Conservation (phyloP, 2,113 vertebrate genomes). For the Apaloderma vittatum region DNA sequence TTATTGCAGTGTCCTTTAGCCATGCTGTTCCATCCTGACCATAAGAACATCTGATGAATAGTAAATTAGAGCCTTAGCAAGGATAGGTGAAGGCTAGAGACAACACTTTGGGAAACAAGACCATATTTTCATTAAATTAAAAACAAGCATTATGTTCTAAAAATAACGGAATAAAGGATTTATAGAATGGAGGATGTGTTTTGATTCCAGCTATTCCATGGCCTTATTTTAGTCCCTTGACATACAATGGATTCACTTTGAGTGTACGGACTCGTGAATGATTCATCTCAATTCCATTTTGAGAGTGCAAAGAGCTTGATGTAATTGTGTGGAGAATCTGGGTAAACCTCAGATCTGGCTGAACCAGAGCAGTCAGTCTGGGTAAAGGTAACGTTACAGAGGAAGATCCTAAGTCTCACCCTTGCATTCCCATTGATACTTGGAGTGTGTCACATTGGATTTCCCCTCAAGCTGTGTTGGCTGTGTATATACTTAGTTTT, state of each 20-base stretch:
- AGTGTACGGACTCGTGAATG: not conserved
- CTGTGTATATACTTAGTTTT: accelerated
- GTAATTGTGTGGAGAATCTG: not conserved
- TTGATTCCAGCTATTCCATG: not conserved
- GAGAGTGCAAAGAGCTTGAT: not conserved
- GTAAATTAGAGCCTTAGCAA: not conserved
- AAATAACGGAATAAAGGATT: not conserved
- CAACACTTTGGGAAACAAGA: not conserved
- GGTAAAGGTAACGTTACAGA: not conserved
- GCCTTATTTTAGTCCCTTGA: not conserved
- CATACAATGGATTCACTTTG: not conserved
- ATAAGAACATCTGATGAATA: not conserved
- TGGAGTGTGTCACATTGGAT: no score
- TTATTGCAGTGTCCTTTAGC: not conserved
- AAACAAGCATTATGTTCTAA: not conserved
- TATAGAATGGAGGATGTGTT: not conserved
- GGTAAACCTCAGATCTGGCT: not conserved
- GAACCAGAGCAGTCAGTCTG: not conserved
- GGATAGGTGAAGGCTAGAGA: not conserved
- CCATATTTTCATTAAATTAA: not conserved
- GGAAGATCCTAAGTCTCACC: not conserved
- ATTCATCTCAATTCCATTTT: not conserved
- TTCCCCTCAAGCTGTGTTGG: not conserved
- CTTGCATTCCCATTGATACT: accelerated
- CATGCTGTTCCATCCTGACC: not conserved